Evolutionary conservation across 92 coral and sea anemone species (phyloP).

Genomic region (Palythoa heliodiscus): DNA sequence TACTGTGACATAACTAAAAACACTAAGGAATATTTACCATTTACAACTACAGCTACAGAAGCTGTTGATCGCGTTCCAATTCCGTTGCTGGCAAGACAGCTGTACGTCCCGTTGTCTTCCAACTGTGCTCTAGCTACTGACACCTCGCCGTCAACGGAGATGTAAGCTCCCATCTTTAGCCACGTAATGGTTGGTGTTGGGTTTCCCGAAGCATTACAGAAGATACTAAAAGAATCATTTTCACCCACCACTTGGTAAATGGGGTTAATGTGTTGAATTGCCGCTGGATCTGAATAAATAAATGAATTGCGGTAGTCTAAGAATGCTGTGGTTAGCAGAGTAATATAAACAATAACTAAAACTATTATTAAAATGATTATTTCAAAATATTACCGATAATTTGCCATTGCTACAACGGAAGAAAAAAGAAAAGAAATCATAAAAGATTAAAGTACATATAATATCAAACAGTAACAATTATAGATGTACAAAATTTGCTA

Average conservation of each 20-base stretch:
- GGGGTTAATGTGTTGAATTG: slow-evolving; percentile 18
- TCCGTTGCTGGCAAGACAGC: slow-evolving; percentile 63
- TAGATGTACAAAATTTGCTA: not conserved
- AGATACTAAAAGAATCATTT: slow-evolving; percentile 42
- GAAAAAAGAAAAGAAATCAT: too few species aligned
- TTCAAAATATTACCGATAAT: too few species aligned
- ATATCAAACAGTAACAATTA: not conserved
- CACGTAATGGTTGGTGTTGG: slow-evolving; percentile 59
- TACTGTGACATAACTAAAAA: too few species aligned
- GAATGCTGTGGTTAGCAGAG: not conserved
- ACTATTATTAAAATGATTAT: not conserved
- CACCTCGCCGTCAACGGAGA: slow-evolving; percentile 42
- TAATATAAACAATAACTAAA: not conserved
- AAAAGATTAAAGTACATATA: too few species aligned
- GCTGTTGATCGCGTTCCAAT: slow-evolving; percentile 45
- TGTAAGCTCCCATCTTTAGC: slow-evolving; percentile 18
- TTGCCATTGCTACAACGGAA: too few species aligned
- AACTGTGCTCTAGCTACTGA: not conserved
- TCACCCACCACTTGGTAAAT: slow-evolving; percentile 39
- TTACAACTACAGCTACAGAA: slow-evolving; percentile 37
- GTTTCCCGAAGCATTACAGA: slow-evolving; percentile 66
- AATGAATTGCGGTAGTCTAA: too few species aligned
- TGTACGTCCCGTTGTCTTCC: slow-evolving; percentile 50
- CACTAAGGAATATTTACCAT: slow-evolving; percentile 20
- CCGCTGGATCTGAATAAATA: slow-evolving; percentile 12